Base-by-base conservation (phyloP, 2,888 invertebrate genomes). In the Augochlorella aurata region DNA sequence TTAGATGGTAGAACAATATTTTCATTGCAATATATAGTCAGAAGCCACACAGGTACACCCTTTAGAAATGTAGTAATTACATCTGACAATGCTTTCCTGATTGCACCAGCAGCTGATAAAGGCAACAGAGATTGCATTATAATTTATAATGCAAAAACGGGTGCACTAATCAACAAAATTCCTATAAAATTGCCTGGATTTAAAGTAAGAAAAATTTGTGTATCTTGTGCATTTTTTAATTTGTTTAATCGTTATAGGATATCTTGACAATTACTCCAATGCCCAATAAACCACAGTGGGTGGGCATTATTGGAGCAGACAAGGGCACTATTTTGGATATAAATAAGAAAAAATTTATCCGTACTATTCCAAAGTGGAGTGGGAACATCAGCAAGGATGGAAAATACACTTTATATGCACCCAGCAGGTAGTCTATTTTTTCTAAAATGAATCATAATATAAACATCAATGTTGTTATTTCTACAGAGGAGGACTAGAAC, bases 311-410 rank as follows among this genome's bases (percentile, higher is more conserved):
- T 5, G 97, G 98, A 74, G 96, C 96, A 12, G 99, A 99, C 90
- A 98, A 98, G 93, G 97, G 97, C 16, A 97, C 97, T 83, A 96
- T 99, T 61, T 94, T 98, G 88, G 99, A 99, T 91, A 97, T 99
- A 82, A 97, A 97, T 91, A 97, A 96, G 24, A 98, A 98, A 90
- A 97, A 97, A 89, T 96, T 98, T 84, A 94, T 98, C n/a, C 95
- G 98, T 73, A 96, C 97, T 0, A 96, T 99, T 18, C 96, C 97
- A 0, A 97, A 98, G 90, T 99, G 99, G 99, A 98, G 98, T 86
- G 99, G 99, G 0, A 96, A 96, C 73, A 96, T 97, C 87, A 98
- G 98, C 0, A 95, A 95, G 85, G 98, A 98, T 91, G 98, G 98
- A 2, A 98, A 98, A 93, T 96, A 96, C 87, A 99, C 99, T 0